Evolutionary conservation across 2,797 vertebrate species (phyloP), one percentile per base, ranked within the genome.

Genomic region (Tragopan temminckii): DNA sequence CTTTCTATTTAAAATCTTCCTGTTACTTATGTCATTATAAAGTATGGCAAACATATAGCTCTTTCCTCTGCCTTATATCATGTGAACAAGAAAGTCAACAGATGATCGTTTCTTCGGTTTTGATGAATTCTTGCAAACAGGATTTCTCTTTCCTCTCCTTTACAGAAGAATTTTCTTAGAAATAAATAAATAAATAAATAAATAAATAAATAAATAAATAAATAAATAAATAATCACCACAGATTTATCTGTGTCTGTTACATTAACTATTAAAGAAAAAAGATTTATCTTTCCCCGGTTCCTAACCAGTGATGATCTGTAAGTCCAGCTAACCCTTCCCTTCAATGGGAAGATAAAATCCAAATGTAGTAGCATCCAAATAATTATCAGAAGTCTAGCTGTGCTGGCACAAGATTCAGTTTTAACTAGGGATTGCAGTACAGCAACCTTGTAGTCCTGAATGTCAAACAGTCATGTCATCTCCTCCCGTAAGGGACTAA

Each of bases 401-500:
- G 75, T 85, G 61, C 82, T 97, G 93, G 94, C 91, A 94, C 90
- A 97, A 97, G 93, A 97, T 97, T 97, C 96, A 97, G 93, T 97
- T 97, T 97, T 97, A 97, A 97, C 95, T 96, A 96, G 96, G 97
- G 94, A 97, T 97, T 97, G 95, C 92, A 97, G 94, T 72, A 88
- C 50, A 17, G 80, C 76, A 96, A 95, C 89, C 95, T 94, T 94
- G 85, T 95, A 97, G 91, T 91, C 90, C 93, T 94, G 94, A 96
- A 97, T 96, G 97, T 97, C 97, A 98, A 97, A 97, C 4, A 96
- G 90, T 80, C 95, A 88, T 92, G 96, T 97, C 94, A 97, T 95
- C 95, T 97, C 95, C 91, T 94, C 81, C 95, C 46, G 23, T 96
- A 95, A 97, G 53, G 4, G 77, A 95, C 61, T 20, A 43, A 93